Evolutionary conservation across 2,113 vertebrate species (phyloP).

Genomic region (Cebidichthys violaceus): DNA sequence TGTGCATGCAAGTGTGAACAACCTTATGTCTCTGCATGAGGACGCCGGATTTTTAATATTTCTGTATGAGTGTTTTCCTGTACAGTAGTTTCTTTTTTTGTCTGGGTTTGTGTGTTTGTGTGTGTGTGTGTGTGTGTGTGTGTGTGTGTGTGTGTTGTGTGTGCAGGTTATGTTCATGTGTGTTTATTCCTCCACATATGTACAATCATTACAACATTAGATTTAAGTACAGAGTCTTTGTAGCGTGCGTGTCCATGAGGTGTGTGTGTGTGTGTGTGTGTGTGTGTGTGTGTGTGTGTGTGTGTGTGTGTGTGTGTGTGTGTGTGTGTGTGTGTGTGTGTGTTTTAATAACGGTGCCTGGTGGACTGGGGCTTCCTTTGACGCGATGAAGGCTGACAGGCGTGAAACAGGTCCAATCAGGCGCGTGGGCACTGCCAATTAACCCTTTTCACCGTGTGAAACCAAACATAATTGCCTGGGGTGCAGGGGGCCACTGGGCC

Average conservation of each 20-base stretch:
- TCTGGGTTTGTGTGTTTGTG: not conserved
- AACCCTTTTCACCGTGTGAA: conserved; percentile 85
- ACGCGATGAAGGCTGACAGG: conserved; percentile 84
- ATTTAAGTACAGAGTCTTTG: conserved; percentile 33
- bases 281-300: conserved; percentile 42
- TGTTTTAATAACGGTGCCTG: conserved; percentile 71
- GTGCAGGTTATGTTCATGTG: not conserved
- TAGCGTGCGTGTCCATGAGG: conserved; percentile 23
- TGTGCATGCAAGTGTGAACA: not conserved
- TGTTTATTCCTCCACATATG: conserved; percentile 1
- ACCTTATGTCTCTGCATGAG: conserved; percentile 17
- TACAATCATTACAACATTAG: conserved; percentile 3
- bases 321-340: conserved; percentile 37
- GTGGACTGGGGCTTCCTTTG: conserved; percentile 79
- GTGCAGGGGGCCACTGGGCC: conserved; percentile 75
- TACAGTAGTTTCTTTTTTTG: not conserved
- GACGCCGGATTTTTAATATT: not conserved
- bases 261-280: conserved; percentile 45
- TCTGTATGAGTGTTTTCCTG: conserved; percentile 4
- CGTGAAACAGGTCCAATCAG: conserved; percentile 87
- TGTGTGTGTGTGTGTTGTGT: not conserved
- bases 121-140: not conserved
- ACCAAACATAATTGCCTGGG: conserved; percentile 84
- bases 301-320: conserved; percentile 45
- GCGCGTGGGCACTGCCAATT: conserved; percentile 84